phyloP scores from a whole-genome alignment of 2,888 invertebrate genomes.

The Ganaspis brasiliensis region DNA sequence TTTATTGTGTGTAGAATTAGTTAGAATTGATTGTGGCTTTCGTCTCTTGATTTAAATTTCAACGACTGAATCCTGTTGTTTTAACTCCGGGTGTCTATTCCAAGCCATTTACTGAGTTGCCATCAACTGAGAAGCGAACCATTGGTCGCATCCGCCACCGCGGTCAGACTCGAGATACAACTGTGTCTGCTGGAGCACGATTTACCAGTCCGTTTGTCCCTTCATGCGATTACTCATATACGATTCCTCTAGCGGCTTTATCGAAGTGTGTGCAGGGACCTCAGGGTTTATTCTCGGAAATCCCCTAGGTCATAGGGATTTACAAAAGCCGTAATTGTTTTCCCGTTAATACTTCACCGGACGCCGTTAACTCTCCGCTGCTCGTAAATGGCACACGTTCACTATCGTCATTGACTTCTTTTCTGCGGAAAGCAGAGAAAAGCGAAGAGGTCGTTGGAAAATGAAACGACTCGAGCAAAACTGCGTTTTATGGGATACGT shows the following conservation, averaged over 20 bases:
- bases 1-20: no score
- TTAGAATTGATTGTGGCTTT: neutral
- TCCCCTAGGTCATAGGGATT: slow-evolving; percentile 38
- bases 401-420: neutral
- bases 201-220: slow-evolving; percentile 40
- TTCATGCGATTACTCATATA: slow-evolving; percentile 40
- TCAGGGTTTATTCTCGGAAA: slow-evolving; percentile 28
- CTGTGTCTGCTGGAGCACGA: slow-evolving; percentile 11
- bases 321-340: slow-evolving; percentile 43
- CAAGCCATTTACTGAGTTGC: slow-evolving; percentile 21
- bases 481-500: slow-evolving; percentile 22
- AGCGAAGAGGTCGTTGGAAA: neutral
- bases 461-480: slow-evolving; percentile 15
- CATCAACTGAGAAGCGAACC: slow-evolving; percentile 1
- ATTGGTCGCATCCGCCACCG: slow-evolving; percentile 9
- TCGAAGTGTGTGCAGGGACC: slow-evolving; percentile 24
- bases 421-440: slow-evolving; percentile 14
- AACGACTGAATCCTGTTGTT: neutral
- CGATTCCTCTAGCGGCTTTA: slow-evolving; percentile 37
- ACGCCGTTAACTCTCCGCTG: neutral
- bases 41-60: neutral
- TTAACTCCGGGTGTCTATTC: neutral
- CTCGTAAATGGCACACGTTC: slow-evolving; percentile 35
- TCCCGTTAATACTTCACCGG: slow-evolving; percentile 22
- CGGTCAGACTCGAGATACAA: slow-evolving; percentile 37